Base-by-base conservation (phyloP, 1,140 invertebrate genomes). In the Drosophila aff. region DNA sequence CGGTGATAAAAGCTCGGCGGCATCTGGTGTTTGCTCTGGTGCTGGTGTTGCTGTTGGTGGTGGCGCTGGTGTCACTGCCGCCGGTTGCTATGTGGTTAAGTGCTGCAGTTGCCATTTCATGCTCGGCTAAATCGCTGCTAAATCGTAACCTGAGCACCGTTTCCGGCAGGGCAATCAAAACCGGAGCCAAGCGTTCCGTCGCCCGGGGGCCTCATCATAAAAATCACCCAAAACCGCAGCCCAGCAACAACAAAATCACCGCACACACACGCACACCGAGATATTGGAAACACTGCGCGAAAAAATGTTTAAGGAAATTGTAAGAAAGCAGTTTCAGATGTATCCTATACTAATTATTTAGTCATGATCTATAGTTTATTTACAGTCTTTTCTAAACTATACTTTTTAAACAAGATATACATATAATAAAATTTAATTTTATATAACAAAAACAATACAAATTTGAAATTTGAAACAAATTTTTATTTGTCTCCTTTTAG, bases 151-250 rank as follows among this genome's bases (percentile, higher is more conserved):
- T 86, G 83, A 86, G 76, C 82, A 52, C 33, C 79, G 79, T 86
- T 87, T 87, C 83, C 83, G 83, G 83, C 83, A 74, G 79, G 71
- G 83, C 67, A 87, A 87, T 87, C 79, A 87, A 87, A 87, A 67
- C 76, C 62, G 52, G 74, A 76, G 63, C 36, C 73, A 50, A 67
- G 68, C 53, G 26, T 60, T 46, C 47, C 61, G 58, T 41, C 62
- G 76, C 82, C 82, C 74, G 57, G 67, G 82, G 82, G 82, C 82
- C 82, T 76, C 82, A 82, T 85, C 83, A 86, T 82, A 86, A 86
- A 86, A 86, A 87, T 86, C 83, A 86, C 67, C 79, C 79, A 59
- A 87, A 87, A 82, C 83, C 83, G 76, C 83, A 87, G 83, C 44
- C 65, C 62, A 66, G 47, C 41, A 76, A 33, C 63, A 76, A 71